Base-by-base conservation (phyloP, 1,140 invertebrate genomes). In the Palaemon carinicauda region DNA sequence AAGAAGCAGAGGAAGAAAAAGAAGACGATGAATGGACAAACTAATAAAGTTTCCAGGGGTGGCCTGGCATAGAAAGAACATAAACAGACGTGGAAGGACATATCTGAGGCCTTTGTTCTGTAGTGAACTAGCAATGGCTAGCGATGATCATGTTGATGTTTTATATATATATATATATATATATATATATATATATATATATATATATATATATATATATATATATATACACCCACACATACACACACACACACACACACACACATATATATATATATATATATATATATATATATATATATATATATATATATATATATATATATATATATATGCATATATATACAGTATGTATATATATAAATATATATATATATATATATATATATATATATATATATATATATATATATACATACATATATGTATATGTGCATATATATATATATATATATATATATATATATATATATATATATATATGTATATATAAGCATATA, bases 101-200 rank as follows among this genome's bases (percentile, higher is more conserved):
- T n/a, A n/a, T n/a, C n/a, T n/a, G n/a, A n/a, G n/a, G n/a, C n/a
- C n/a, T n/a, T n/a, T n/a, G n/a, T n/a, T n/a, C n/a, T n/a, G n/a
- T n/a, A n/a, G n/a, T n/a, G n/a, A n/a, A n/a, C n/a, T n/a, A n/a
- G n/a, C n/a, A n/a, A n/a, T n/a, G n/a, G n/a, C n/a, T n/a, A n/a
- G n/a, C n/a, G n/a, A n/a, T n/a, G n/a, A n/a, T n/a, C n/a, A n/a
- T n/a, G n/a, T n/a, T n/a, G n/a, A n/a, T n/a, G n/a, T n/a, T n/a
- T n/a, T n/a, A 27, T 60, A 27, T 60, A 27, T 60, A 65, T n/a
- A 65, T n/a, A 65, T 9, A 65, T 9, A 65, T n/a, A 65, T n/a
- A 65, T 65, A n/a, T 65, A n/a, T 65, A n/a, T 65, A n/a, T 65
- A n/a, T 65, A 65, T 65, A n/a, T 65, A 65, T 65, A 27, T 65